Conservation (phyloP, 2,797 vertebrate genomes). For the Darevskia nairensis region DNA sequence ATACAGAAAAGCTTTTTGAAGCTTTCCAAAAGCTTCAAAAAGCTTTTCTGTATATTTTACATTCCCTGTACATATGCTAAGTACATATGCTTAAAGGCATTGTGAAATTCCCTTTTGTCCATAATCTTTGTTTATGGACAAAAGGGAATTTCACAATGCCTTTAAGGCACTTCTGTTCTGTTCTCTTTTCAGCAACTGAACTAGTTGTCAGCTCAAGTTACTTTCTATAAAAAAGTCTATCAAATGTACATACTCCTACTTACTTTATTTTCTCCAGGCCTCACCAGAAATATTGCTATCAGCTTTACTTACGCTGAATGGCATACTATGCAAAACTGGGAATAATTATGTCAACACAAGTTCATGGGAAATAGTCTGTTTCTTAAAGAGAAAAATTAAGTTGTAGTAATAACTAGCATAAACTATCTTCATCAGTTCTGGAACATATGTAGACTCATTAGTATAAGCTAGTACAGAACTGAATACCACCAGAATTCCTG, state of each 20-base stretch:
- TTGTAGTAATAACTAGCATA: slow-evolving; percentile 2
- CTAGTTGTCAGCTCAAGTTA: neutral
- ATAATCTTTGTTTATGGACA: neutral
- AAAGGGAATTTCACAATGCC: slow-evolving; percentile 1
- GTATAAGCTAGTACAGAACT: slow-evolving; percentile 48
- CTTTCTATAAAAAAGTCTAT: neutral
- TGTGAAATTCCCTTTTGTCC: no score
- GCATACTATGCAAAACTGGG: neutral
- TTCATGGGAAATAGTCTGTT: slow-evolving; percentile 7
- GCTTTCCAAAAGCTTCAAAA: neutral
- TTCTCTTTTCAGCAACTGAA: neutral
- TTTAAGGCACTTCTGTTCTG: neutral
- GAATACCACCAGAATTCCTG: slow-evolving; percentile 58
- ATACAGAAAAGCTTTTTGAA: neutral
- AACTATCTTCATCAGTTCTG: slow-evolving; percentile 41
- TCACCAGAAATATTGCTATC: neutral
- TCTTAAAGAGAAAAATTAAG: neutral
- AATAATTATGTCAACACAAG: neutral
- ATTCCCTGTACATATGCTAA: no score
- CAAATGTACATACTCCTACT: neutral
- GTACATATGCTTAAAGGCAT: no score
- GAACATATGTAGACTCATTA: slow-evolving; percentile 36
- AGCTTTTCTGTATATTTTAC: no score
- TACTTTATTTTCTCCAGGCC: neutral
- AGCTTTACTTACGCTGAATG: neutral